Evolutionary conservation across 2,797 vertebrate species (phyloP).

Genomic region (Morelia viridis): DNA sequence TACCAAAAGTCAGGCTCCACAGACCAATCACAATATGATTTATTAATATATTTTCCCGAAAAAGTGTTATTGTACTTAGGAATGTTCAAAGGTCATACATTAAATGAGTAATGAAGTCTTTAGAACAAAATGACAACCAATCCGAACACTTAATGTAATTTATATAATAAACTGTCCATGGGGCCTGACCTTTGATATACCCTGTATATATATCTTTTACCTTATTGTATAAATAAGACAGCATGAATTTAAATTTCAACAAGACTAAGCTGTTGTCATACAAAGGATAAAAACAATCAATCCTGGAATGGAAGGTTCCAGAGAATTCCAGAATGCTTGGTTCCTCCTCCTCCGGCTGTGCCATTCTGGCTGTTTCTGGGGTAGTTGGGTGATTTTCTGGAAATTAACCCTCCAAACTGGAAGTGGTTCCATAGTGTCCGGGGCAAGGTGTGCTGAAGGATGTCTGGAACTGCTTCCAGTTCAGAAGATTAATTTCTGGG

Average conservation of each 20-base stretch:
- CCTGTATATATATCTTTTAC: background rate
- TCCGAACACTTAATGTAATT: background rate
- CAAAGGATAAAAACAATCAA: background rate
- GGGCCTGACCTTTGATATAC: background rate
- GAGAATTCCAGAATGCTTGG: background rate
- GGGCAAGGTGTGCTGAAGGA: background rate
- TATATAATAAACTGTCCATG: background rate
- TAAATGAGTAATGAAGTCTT: background rate
- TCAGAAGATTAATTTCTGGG: background rate
- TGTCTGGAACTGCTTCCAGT: background rate
- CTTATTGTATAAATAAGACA: background rate
- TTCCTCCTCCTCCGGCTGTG: background rate
- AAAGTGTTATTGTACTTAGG: background rate
- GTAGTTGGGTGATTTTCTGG: background rate
- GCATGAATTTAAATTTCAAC: background rate
- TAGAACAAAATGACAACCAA: background rate
- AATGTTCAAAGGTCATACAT: background rate
- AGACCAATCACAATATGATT: background rate
- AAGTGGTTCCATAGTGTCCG: background rate
- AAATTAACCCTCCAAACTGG: background rate
- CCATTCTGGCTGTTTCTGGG: background rate
- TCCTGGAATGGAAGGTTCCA: background rate
- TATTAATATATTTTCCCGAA: background rate
- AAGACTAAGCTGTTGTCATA: background rate
- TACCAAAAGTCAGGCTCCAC: background rate